Evolutionary conservation across 1,140 invertebrate genomes (phyloP).

Genomic region (Cyclina sinensis): DNA sequence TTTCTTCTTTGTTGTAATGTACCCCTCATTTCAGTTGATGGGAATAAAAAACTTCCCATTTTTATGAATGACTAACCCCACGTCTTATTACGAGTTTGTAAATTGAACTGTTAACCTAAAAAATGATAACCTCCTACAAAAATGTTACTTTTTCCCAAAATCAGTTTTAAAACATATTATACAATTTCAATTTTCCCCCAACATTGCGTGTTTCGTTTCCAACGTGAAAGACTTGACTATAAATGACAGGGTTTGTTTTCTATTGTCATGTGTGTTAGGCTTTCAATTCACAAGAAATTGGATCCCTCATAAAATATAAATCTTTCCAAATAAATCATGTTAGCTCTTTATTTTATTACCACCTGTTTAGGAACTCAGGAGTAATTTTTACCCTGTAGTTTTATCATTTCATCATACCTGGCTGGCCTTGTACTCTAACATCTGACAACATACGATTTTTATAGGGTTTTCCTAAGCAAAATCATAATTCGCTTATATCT

Average conservation of each 20-base stretch:
- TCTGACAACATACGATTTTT: too few species aligned
- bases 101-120: not conserved
- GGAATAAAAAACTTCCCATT: too few species aligned
- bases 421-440: too few species aligned
- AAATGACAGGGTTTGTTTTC: not conserved
- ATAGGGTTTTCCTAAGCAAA: too few species aligned
- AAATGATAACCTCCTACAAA: too few species aligned
- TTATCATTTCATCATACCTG: too few species aligned
- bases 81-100: not conserved
- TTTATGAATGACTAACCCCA: not conserved
- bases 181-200: conserved; percentile 10
- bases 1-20: too few species aligned
- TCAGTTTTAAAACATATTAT: conserved; percentile 5
- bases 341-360: conserved; percentile 18
- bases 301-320: conserved; percentile 61
- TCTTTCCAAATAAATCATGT: conserved; percentile 53
- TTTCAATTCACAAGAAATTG: conserved; percentile 32
- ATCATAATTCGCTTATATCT: too few species aligned
- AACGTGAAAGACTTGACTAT: not conserved
- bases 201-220: not conserved
- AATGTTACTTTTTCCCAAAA: not conserved
- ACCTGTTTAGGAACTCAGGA: conserved; percentile 35
- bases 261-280: not conserved
- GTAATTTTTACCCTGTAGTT: not conserved
- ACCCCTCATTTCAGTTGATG: too few species aligned